Evolutionary conservation across 2,888 invertebrate species (phyloP).

Genomic region (Xestia rhomboidea): DNA sequence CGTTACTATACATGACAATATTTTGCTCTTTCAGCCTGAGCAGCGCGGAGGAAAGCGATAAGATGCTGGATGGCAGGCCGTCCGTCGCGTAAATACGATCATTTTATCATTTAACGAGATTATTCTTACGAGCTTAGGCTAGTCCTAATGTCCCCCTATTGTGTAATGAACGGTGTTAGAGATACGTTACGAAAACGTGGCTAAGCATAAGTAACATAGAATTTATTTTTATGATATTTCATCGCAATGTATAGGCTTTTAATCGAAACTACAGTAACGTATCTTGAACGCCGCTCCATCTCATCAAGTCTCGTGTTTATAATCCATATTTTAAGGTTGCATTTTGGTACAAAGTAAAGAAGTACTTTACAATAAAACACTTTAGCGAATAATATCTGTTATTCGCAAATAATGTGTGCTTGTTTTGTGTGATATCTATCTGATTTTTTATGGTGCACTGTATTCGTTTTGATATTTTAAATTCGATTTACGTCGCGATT

Average conservation of each 20-base stretch:
- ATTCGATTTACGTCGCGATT: constrained; percentile 34
- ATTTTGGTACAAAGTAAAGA: constrained; percentile 87
- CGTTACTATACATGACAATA: constrained; percentile 40
- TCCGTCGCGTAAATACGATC: constrained; percentile 90
- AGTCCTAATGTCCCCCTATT: constrained; percentile 77
- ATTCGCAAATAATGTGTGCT: constrained; percentile 75
- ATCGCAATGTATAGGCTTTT: constrained; percentile 58
- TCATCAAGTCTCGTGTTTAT: constrained; percentile 76
- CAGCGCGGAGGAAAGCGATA: constrained; percentile 94
- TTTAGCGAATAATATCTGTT: constrained; percentile 67
- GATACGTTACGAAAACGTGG: constrained; percentile 65
- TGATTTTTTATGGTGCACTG: constrained; percentile 69
- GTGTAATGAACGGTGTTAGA: constrained; percentile 73
- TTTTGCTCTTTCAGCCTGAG: constrained; percentile 88
- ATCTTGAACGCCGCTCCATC: constrained; percentile 72
- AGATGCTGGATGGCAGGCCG: constrained; percentile 94
- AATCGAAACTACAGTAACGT: constrained; percentile 55
- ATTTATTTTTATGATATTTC: constrained; percentile 81
- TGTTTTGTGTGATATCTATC: constrained; percentile 76
- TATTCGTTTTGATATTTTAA: constrained; percentile 36
- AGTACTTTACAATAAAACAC: constrained; percentile 68
- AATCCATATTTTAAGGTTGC: constrained; percentile 75
- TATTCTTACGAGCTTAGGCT: constrained; percentile 75
- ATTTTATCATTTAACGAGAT: constrained; percentile 59
- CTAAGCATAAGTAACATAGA: constrained; percentile 77